Base-by-base conservation (phyloP, 2,888 invertebrate species). In the Reticulitermes lucifugus region DNA sequence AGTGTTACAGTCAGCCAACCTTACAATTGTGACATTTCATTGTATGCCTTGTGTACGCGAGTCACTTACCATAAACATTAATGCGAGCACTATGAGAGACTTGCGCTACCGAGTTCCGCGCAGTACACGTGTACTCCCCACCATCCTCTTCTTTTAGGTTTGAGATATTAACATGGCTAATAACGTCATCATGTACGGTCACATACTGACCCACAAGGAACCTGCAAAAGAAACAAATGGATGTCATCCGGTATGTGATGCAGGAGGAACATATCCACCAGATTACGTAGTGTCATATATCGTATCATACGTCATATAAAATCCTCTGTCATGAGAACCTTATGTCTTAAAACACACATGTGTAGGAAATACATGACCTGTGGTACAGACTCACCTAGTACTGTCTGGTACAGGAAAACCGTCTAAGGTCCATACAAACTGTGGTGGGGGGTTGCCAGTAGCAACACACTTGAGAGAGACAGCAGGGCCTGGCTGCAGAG, bases 401-500 rank as follows among this genome's bases (percentile, higher is more conserved):
- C 94, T 94, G 83, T 95, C 94, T 55, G 95, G 96, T 90, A 96
- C 94, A 83, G 97, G 95, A 91, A 97, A 97, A 79, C 97, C 97
- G 90, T 98, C 98, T 87, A 98, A 93, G 14, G 96, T 94, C 98
- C 98, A 98, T 82, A 95, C 94, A 91, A 98, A 97, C 90, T 96
- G 96, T 6, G 98, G 98, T 82, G 97, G 96, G 12, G 98, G 98
- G 91, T 97, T 98, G 82, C 98, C 98, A 89, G 97, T 96, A n/a
- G 98, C 98, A 86, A 96, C 96, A 92, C 98, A 98, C 91, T 97
- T 97, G 88, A 98, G 93, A 35, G 98, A 97, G 80, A 98, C 96
- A 87, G 96, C 96, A 59, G 97, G 97, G 29, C 98, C 98, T 0
- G 97, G 97, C 90, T 97, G 97, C 86, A 98, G 92, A 18, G 97